A percentile compares a stretch with the other conserved stretches of the same genome.
Evolutionary conservation across 2,888 invertebrate species (phyloP).

Genomic region (Himalopsyche kuldschensis): DNA sequence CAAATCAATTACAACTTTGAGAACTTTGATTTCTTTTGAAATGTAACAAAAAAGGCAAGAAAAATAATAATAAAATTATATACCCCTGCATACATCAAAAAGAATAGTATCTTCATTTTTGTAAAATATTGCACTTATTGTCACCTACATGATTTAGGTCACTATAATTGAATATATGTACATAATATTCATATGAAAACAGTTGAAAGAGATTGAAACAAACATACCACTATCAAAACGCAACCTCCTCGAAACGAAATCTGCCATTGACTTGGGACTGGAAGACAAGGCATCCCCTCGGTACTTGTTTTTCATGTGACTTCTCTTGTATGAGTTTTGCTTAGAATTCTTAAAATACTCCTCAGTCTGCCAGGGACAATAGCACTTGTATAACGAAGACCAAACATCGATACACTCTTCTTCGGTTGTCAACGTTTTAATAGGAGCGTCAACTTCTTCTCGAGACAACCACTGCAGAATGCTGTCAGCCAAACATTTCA

Average conservation of each 20-base stretch:
- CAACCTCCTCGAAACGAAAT: constrained; percentile 47
- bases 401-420: constrained; percentile 62
- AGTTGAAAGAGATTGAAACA: not conserved
- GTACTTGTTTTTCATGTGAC: constrained; percentile 25
- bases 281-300: constrained; percentile 45
- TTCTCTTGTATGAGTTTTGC: constrained; percentile 58
- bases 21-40: too few relatives aligned
- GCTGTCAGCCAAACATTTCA: constrained; percentile 53
- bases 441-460: constrained; percentile 43
- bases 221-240: constrained; percentile 47
- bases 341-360: constrained; percentile 56
- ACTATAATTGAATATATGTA: too few relatives aligned
- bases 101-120: too few relatives aligned
- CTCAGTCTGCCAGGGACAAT: constrained; percentile 66
- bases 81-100: too few relatives aligned
- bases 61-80: too few relatives aligned
- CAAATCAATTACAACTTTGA: too few relatives aligned
- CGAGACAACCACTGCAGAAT: constrained; percentile 53
- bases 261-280: constrained; percentile 50
- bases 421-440: constrained; percentile 60
- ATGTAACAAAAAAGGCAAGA: too few relatives aligned
- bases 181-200: not conserved
- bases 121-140: too few relatives aligned
- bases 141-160: not conserved
- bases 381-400: constrained; percentile 60